Conservation (phyloP, 2,113 vertebrate species). For the Noctilio leporinus region DNA sequence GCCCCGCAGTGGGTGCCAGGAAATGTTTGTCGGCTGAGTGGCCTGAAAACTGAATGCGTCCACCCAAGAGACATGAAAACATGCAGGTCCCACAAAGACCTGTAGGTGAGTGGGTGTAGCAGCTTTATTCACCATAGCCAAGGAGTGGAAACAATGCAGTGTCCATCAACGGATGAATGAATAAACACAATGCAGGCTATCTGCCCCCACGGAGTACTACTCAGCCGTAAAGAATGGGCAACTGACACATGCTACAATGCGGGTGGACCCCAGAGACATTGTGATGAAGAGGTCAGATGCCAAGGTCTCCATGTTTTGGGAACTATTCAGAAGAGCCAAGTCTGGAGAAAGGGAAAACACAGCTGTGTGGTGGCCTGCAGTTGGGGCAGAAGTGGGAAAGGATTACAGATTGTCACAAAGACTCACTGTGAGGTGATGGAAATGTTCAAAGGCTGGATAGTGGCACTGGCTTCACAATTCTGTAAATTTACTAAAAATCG, state of each 20-base stretch:
- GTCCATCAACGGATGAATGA: neutral
- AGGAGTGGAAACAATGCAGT: neutral
- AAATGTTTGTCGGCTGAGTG: neutral
- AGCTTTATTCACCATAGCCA: neutral
- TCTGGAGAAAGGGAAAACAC: neutral
- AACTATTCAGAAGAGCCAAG: neutral
- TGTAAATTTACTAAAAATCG: neutral
- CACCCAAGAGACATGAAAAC: neutral
- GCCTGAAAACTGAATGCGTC: neutral
- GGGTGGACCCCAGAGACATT: neutral
- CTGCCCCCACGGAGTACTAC: fast-evolving
- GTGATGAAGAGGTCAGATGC: neutral
- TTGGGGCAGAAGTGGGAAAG: fast-evolving
- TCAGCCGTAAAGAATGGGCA: neutral
- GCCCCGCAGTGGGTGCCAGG: neutral
- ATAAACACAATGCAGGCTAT: neutral
- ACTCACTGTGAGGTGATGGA: neutral
- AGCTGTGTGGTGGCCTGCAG: neutral
- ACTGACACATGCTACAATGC: fast-evolving
- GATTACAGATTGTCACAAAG: fast-evolving
- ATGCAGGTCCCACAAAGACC: neutral
- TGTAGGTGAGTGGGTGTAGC: neutral
- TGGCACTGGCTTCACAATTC: neutral
- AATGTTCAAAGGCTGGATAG: neutral
- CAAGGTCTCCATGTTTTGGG: neutral